These are phyloP conservation scores for Sebastes flavidus DNA, from an alignment of 2,797 vertebrate species.

Conservation along the genomic window DNA sequence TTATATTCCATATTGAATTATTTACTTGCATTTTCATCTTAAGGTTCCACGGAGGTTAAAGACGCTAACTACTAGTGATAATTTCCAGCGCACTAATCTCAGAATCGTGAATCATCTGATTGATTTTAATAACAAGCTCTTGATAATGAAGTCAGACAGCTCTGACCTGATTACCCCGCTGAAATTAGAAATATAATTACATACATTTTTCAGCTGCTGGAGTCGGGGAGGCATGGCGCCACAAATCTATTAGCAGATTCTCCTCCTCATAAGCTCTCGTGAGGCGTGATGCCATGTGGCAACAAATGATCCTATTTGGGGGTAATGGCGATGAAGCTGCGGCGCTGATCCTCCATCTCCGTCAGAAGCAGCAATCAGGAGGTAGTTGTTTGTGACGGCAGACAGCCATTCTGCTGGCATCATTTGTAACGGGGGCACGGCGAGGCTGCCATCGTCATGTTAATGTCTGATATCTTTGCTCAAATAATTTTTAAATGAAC, in stretches of 20 bases:
- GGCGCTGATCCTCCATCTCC: constrained; percentile 11
- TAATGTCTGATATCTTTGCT: constrained; percentile 1
- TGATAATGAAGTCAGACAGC: constrained; percentile 53
- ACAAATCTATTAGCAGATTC: constrained; percentile 51
- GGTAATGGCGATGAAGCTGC: neutral
- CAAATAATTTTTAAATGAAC: neutral
- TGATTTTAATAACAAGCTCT: constrained; percentile 55
- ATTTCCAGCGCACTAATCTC: constrained; percentile 1
- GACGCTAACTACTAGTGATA: neutral
- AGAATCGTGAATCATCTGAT: constrained; percentile 21
- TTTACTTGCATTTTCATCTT: neutral
- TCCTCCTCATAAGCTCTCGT: constrained; percentile 32
- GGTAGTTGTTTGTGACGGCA: constrained; percentile 24
- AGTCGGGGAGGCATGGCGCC: constrained; percentile 35
- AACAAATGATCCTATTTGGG: constrained; percentile 50
- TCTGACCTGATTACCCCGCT: constrained; percentile 57
- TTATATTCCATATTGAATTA: neutral
- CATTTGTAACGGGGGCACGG: constrained; percentile 13
- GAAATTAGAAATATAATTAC: constrained; percentile 74
- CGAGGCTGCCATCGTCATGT: neutral
- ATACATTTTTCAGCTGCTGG: constrained; percentile 53
- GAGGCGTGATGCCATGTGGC: constrained; percentile 35
- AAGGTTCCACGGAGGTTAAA: neutral
- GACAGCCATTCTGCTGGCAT: constrained; percentile 13
- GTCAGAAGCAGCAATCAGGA: constrained; percentile 30